Conservation (phyloP, 2,888 invertebrate genomes). For the Salpingus planirostris region DNA sequence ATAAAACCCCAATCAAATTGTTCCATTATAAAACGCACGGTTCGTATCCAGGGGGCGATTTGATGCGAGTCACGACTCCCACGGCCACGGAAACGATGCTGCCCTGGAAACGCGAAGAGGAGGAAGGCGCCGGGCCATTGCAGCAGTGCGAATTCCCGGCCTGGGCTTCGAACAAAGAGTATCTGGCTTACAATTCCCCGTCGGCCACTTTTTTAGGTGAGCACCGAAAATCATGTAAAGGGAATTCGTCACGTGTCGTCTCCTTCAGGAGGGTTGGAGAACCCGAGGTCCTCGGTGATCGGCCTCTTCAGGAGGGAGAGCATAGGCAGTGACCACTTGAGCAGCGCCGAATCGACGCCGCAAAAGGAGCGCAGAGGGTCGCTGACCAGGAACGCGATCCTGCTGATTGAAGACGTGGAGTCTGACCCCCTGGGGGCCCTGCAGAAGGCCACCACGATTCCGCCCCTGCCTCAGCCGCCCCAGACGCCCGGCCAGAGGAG, state of each 20-base stretch:
- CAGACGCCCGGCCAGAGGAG: constrained; percentile 56
- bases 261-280: constrained; percentile 78
- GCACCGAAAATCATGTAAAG: constrained; percentile 10
- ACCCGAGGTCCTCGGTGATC: constrained; percentile 83
- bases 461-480: constrained; percentile 41
- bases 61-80: constrained; percentile 71
- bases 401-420: constrained; percentile 52
- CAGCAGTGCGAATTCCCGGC: constrained; percentile 81
- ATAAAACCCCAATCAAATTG: no score
- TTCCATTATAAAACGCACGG: no score
- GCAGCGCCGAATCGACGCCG: constrained; percentile 41
- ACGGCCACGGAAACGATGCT: constrained; percentile 84
- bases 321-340: constrained; percentile 57
- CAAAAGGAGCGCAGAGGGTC: constrained; percentile 35
- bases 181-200: constrained; percentile 83
- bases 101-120: constrained; percentile 85
- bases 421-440: constrained; percentile 35
- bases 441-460: constrained; percentile 39
- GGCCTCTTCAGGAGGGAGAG: constrained; percentile 82
- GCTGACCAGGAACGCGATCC: constrained; percentile 41
- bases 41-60: constrained; percentile 54
- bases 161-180: constrained; percentile 93
- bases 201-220: constrained; percentile 86
- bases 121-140: constrained; percentile 53
- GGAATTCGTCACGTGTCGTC: no score